A percentile compares a stretch with the other conserved stretches of the same genome.
Evolutionary conservation across 2,888 invertebrate genomes (phyloP).

Genomic region (Drosophila pegasa): DNA sequence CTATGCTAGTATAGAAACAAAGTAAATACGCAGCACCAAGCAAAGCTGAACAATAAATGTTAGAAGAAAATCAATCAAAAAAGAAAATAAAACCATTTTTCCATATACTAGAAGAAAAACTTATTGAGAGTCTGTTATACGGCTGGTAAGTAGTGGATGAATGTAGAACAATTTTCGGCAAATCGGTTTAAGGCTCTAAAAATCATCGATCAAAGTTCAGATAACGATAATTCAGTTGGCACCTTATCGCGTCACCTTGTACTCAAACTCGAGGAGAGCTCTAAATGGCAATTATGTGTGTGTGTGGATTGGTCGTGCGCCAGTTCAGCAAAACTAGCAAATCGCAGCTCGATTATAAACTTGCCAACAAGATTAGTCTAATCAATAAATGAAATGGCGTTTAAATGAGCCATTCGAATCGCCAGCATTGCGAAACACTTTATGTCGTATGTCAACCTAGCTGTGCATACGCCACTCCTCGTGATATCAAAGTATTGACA

Average conservation of each 20-base stretch:
- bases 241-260: slow-evolving; percentile 51
- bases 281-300: slow-evolving; percentile 9
- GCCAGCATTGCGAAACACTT: slow-evolving; percentile 4
- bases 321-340: slow-evolving; percentile 24
- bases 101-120: slow-evolving; percentile 32
- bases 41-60: slow-evolving; percentile 76
- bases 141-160: slow-evolving; percentile 15
- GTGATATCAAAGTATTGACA: slow-evolving; percentile 55
- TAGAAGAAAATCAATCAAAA: slow-evolving; percentile 39
- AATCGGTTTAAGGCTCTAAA: slow-evolving; percentile 45
- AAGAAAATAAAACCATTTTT: slow-evolving; percentile 48
- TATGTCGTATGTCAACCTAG: slow-evolving; percentile 29
- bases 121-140: slow-evolving; percentile 18
- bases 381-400: slow-evolving; percentile 49
- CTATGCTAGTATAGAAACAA: slow-evolving; percentile 28
- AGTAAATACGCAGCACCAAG: slow-evolving; percentile 26
- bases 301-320: slow-evolving; percentile 36
- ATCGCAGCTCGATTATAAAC: slow-evolving; percentile 28
- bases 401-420: slow-evolving; percentile 32
- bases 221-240: slow-evolving; percentile 30
- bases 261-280: slow-evolving; percentile 45
- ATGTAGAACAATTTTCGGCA: slow-evolving; percentile 3
- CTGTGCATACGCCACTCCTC: slow-evolving; percentile 17
- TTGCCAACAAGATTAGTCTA: slow-evolving; percentile 41
- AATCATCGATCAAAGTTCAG: slow-evolving; percentile 62